Conservation (phyloP, 1,140 invertebrate genomes). For the Caenorhabditis briggsae region DNA sequence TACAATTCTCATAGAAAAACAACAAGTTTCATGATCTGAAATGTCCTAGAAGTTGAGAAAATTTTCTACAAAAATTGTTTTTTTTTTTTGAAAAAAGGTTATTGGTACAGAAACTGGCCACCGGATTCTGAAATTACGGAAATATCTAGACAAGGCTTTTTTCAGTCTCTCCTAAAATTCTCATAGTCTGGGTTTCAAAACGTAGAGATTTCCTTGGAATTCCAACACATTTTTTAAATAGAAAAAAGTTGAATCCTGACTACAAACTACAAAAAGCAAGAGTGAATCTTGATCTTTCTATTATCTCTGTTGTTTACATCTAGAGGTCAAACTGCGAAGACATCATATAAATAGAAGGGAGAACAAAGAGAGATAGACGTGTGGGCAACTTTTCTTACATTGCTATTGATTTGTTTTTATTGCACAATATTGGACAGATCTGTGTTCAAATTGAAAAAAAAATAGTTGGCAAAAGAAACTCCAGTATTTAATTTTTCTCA, state of each 20-base stretch:
- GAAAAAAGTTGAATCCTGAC: no score
- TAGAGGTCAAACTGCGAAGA: constrained; percentile 44
- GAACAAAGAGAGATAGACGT: background rate
- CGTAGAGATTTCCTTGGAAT: no score
- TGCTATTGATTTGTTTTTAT: background rate
- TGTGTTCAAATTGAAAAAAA: no score
- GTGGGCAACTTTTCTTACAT: background rate
- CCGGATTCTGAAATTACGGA: no score
- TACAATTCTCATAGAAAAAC: no score
- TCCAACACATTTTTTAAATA: no score
- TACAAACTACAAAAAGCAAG: background rate
- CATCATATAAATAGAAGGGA: constrained; percentile 14
- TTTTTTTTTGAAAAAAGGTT: no score
- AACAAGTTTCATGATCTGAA: background rate
- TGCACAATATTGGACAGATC: constrained; percentile 11
- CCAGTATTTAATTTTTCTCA: background rate
- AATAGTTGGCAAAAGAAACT: no score
- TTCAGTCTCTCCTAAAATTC: no score
- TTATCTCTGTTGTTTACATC: constrained; percentile 18
- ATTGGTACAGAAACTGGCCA: no score
- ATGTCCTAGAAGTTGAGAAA: background rate
- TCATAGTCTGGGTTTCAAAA: no score
- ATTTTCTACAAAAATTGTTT: background rate
- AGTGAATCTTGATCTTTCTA: background rate
- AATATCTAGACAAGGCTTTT: no score